These are phyloP conservation scores for Montipora foliosa DNA, from an alignment of 64 coral and sea anemone species.

Conservation along the genomic window DNA sequence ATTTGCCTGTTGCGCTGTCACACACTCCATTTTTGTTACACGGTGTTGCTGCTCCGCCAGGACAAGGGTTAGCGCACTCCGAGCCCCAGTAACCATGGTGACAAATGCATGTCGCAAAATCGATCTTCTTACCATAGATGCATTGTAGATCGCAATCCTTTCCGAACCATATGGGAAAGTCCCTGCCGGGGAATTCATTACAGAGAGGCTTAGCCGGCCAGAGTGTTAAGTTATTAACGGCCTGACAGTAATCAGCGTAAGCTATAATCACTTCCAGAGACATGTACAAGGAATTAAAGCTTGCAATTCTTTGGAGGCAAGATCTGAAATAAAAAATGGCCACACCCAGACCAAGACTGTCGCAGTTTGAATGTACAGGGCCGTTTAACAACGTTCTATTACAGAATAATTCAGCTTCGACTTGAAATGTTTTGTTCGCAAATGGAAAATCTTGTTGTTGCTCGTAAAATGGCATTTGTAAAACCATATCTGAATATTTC, in stretches of 20 bases:
- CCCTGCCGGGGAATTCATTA: conserved; percentile 77
- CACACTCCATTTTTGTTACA: conserved; percentile 93
- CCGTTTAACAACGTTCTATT: conserved; percentile 59
- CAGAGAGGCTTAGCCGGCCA: conserved; percentile 89
- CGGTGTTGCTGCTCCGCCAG: conserved; percentile 73
- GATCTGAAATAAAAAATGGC: conserved; percentile 82
- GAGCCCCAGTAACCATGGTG: conserved; percentile 88
- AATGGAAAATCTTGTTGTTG: conserved; percentile 53
- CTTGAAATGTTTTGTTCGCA: conserved; percentile 67
- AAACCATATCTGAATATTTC: conserved; percentile 72
- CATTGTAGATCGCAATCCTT: conserved; percentile 70
- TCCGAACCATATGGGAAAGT: conserved; percentile 93
- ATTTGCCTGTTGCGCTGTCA: conserved; percentile 59
- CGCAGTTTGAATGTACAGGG: conserved; percentile 70
- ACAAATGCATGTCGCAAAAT: conserved; percentile 63
- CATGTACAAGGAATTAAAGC: conserved; percentile 62
- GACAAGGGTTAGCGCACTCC: conserved; percentile 79
- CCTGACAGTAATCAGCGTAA: conserved; percentile 90
- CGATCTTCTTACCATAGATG: conserved; percentile 58
- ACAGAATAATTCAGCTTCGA: conserved; percentile 77
- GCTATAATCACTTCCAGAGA: conserved; percentile 89
- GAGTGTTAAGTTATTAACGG: conserved; percentile 46
- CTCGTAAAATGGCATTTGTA: conserved; percentile 82
- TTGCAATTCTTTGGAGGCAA: conserved; percentile 75
- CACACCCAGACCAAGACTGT: conserved; percentile 65